Base-by-base conservation (phyloP, 2,113 vertebrate species). In the Raja brachyura region DNA sequence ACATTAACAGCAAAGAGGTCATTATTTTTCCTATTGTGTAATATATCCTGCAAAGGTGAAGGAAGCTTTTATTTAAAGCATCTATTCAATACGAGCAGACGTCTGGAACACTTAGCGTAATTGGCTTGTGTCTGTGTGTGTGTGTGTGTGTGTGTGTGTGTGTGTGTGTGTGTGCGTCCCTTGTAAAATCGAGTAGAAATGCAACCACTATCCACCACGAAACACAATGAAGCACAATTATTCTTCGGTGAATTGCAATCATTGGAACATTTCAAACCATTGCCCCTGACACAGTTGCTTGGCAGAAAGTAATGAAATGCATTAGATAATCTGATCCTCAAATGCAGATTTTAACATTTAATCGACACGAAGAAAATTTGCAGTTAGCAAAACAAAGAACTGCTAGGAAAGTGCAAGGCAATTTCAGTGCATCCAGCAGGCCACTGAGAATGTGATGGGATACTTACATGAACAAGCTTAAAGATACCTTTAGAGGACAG, bases 341-440 rank as follows among this genome's bases (percentile, higher is more conserved):
- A 54, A 88, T 88, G 68, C 20, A 25, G 90, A 73, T 73, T 92
- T 92, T 54, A 70, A 54, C 68, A 74, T 13, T 73, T 73, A 92
- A 92, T 92, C 90, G 25, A 92, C 90, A 48, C 48, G 90, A 73
- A 48, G 33, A 92, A 70, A 92, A 73, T 92, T 92, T 31, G 33
- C 90, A 92, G 66, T 90, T 90, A 90, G 31, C 86, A 90, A n/a
- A 90, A 90, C 68, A 68, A 90, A 68, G 31, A 68, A 70, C 31
- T 90, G 68, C 13, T 25, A 22, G 3, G 66, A 31, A 70, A 16
- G 5, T 90, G 86, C n/a, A 90, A 61, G 86, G 33, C 86, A 70
- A 68, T 90, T 66, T 70, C 31, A 10, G 86, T 70, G 66, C 61
- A 66, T 68, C 31, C 16, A 90, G 33, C 28, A 90, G 85, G 66